Evolutionary conservation across 2,797 vertebrate species (phyloP), one percentile per base, ranked within the genome.

Genomic region (Eupleurogrammus muticus): DNA sequence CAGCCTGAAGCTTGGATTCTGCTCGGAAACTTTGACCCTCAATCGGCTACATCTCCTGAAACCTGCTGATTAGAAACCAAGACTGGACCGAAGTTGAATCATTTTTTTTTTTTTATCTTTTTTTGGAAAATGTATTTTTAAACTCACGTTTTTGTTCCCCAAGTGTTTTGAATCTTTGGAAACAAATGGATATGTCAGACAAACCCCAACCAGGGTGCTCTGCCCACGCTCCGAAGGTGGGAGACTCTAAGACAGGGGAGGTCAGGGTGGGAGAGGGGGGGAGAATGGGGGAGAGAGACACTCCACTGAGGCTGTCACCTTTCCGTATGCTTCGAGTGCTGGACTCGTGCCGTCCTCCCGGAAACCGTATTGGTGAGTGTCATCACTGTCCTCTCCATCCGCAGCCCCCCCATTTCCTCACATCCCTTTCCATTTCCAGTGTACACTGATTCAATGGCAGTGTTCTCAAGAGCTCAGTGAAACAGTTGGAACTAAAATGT

Each of bases 251-350:
- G 57, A 69, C 36, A 0, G 83, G 77, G 34, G 87, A 90, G 70
- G 57, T 73, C 69, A 88, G 75, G 78, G 16, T 44, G 7, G 86
- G 71, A 50, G 88, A 89, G 19, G 88, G 82, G 32, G 55, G 82
- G 48, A 87, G 88, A 60, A 73, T 84, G 40, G 92, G 74, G 32
- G 93, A 92, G 49, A 82, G 92, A 69, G 91, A 90, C 24, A 20
- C 80, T 69, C 87, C 91, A 0, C 80, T 92, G 58, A 91, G 91
- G 73, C 78, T 91, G 51, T 94, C 93, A 21, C 92, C 93, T 28
- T 93, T 94, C 75, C 90, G 91, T 49, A 94, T 94, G 92, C 92
- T 94, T 40, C 87, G 91, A 49, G 85, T 93, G 76, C 83, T 94
- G 69, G 93, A 94, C 75, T 89, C 91, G 0, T 93, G 92, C 72